These are phyloP conservation scores for Drosophila miranda DNA, from an alignment of 1,140 invertebrate species.

Conservation along the genomic window DNA sequence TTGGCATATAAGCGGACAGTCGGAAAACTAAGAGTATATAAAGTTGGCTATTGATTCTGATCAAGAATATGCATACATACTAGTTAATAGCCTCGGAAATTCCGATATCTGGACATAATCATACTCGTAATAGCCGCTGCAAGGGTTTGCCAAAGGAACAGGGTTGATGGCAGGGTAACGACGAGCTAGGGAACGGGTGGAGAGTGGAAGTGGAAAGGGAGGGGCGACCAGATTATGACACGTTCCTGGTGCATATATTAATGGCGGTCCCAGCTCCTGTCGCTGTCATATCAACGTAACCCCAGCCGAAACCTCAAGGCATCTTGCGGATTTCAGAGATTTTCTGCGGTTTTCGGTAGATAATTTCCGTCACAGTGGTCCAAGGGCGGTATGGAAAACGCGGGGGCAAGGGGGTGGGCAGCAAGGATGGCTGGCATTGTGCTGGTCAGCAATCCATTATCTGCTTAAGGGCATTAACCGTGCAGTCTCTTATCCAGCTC, in stretches of 20 bases:
- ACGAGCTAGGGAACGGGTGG: too few species aligned
- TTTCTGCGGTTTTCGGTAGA: slow-evolving; percentile 24
- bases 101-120: too few species aligned
- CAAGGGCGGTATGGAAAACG: too few species aligned
- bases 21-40: too few species aligned
- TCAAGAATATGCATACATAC: too few species aligned
- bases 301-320: slow-evolving; percentile 29
- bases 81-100: too few species aligned
- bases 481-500: not conserved
- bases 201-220: not conserved
- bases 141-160: too few species aligned
- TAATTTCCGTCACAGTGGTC: not conserved
- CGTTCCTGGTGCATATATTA: slow-evolving; percentile 56
- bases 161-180: too few species aligned
- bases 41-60: too few species aligned
- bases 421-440: not conserved
- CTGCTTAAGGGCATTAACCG: not conserved
- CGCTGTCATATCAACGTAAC: slow-evolving; percentile 47
- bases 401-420: not conserved
- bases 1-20: too few species aligned
- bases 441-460: slow-evolving; percentile 13
- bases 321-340: slow-evolving; percentile 38
- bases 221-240: slow-evolving; percentile 51
- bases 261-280: slow-evolving; percentile 30
- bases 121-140: too few species aligned